These are phyloP conservation scores for Alligator sinensis DNA, from an alignment of 2,113 vertebrate genomes.

Conservation along the genomic window DNA sequence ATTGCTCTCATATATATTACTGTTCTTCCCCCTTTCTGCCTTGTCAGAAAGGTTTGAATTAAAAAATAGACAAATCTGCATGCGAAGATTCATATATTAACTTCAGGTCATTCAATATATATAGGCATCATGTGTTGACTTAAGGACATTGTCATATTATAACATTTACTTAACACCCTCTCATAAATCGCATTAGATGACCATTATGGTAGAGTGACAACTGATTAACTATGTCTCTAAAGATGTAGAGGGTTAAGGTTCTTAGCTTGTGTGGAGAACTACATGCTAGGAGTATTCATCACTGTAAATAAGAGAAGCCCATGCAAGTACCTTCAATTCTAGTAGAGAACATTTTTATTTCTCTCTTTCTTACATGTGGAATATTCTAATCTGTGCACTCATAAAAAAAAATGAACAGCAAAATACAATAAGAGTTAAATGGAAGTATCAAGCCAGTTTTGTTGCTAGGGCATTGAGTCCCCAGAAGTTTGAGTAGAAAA, in stretches of 20 bases:
- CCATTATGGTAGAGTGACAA: background rate
- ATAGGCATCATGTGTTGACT: slow-evolving; percentile 33
- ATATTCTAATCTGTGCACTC: background rate
- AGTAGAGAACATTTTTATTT: background rate
- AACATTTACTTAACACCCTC: background rate
- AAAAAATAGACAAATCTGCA: slow-evolving; percentile 22
- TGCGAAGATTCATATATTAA: slow-evolving; percentile 67
- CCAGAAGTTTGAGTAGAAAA: slow-evolving; percentile 61
- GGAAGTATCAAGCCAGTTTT: slow-evolving; percentile 72
- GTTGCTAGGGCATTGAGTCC: slow-evolving; percentile 70
- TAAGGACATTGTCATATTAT: background rate
- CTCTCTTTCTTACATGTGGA: slow-evolving; percentile 61
- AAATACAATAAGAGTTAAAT: slow-evolving; percentile 69
- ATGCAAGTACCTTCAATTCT: background rate
- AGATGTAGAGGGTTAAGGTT: background rate
- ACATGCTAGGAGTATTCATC: slow-evolving; percentile 39
- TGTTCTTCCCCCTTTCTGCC: background rate
- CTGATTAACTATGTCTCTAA: background rate
- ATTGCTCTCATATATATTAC: background rate
- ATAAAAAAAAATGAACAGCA: background rate
- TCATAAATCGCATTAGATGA: background rate
- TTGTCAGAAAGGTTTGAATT: slow-evolving; percentile 24
- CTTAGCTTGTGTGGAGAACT: slow-evolving; percentile 11
- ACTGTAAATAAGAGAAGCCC: background rate
- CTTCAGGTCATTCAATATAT: slow-evolving; percentile 35